Percentiles rank a stretch among this genome's conserved stretches.
Conservation (phyloP, 2,113 vertebrate species). For the Athene cunicularia region DNA sequence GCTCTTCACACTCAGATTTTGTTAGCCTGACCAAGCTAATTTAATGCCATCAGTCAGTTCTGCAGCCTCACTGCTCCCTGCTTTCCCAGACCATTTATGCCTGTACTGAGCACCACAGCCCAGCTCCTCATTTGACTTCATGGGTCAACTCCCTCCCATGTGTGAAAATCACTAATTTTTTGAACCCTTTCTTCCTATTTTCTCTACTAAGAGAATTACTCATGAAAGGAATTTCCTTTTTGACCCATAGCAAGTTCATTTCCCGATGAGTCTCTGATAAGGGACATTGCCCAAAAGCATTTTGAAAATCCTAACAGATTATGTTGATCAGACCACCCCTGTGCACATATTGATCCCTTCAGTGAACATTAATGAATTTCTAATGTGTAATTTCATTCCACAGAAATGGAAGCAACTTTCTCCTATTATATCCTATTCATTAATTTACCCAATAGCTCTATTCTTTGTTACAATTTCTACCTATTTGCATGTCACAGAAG, state of each 20-base stretch:
- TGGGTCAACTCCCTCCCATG: neutral
- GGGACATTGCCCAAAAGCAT: neutral
- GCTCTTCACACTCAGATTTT: neutral
- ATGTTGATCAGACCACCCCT: neutral
- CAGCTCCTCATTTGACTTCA: neutral
- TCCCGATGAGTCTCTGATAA: neutral
- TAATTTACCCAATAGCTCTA: neutral
- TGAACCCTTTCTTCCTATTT: neutral
- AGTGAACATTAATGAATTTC: neutral
- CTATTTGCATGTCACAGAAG: neutral
- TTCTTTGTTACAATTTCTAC: neutral
- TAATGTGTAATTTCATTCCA: neutral
- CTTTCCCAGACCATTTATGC: neutral
- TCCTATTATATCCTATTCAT: neutral
- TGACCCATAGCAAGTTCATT: neutral
- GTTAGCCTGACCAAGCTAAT: neutral
- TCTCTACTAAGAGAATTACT: neutral
- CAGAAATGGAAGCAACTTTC: neutral
- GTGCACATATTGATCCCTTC: neutral
- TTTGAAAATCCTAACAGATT: neutral
- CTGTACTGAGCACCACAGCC: neutral
- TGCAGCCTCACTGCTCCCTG: neutral
- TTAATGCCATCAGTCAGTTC: neutral
- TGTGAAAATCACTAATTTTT: neutral
- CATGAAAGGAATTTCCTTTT: neutral